Percentiles rank a stretch among this genome's conserved stretches.
phyloP scores from a whole-genome alignment of 2,113 vertebrate genomes.

The Tamias sibiricus region DNA sequence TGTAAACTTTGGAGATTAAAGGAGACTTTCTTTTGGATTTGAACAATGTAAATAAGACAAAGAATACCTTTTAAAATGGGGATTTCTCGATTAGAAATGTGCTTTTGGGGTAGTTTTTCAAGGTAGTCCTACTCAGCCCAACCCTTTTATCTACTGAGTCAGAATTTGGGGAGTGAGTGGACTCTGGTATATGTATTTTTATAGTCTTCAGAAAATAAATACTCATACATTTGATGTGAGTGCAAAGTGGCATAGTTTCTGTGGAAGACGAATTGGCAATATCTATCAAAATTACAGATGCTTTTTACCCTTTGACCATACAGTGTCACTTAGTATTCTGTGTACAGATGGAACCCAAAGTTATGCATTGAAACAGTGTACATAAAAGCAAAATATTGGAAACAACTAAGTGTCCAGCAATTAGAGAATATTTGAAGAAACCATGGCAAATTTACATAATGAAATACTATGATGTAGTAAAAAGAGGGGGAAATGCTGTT shows the following conservation, averaged over 20 bases:
- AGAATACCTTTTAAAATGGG: background rate
- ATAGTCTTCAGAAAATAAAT: conserved; percentile 30
- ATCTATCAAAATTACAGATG: conserved; percentile 47
- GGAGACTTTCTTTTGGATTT: conserved; percentile 48
- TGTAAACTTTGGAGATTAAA: conserved; percentile 24
- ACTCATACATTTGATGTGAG: background rate
- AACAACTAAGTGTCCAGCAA: background rate
- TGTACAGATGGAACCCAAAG: conserved; percentile 6
- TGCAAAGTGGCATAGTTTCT: background rate
- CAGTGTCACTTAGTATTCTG: background rate
- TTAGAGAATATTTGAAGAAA: conserved; percentile 38
- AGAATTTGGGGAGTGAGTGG: conserved; percentile 39
- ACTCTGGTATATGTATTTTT: conserved; percentile 7
- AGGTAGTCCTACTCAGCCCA: background rate
- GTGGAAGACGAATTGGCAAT: background rate
- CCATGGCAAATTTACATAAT: background rate
- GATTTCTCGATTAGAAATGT: background rate
- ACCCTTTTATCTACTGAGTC: background rate
- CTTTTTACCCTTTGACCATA: conserved; percentile 43
- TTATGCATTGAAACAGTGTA: conserved; percentile 41
- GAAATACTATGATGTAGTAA: background rate
- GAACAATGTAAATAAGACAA: background rate
- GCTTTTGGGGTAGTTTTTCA: background rate
- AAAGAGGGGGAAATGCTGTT: background rate
- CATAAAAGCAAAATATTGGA: conserved; percentile 30